phyloP scores from a whole-genome alignment of 2,113 vertebrate species.

The Illadopsis cleaveri region DNA sequence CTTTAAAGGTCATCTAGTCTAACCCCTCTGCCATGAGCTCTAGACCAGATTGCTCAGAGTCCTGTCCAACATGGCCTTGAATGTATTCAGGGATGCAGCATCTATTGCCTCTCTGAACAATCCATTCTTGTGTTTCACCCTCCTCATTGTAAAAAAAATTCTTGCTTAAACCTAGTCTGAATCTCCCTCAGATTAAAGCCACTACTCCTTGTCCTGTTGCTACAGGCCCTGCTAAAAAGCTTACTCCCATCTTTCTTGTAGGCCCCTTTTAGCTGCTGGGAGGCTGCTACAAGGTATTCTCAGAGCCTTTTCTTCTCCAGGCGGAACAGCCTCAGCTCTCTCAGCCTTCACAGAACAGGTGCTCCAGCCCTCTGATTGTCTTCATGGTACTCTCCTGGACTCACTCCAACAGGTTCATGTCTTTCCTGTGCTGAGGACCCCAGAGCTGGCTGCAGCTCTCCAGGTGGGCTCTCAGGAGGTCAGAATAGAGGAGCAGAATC shows the following conservation, averaged over 20 bases:
- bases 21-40: neutral
- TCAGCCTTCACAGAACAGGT: neutral
- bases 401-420: accelerated
- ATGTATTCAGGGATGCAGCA: accelerated
- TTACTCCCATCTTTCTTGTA: neutral
- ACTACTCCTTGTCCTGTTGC: neutral
- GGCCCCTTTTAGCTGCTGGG: neutral
- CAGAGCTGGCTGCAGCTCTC: neutral
- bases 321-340: neutral
- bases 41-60: neutral
- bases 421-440: neutral
- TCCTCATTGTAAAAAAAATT: neutral
- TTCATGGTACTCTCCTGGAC: neutral
- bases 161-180: neutral
- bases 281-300: neutral
- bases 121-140: neutral
- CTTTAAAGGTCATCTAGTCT: neutral
- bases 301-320: neutral
- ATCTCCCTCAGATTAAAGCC: neutral
- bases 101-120: neutral
- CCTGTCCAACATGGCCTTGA: accelerated
- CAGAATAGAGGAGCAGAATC: neutral
- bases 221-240: neutral
- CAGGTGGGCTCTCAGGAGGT: neutral
- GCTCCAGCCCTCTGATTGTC: neutral